Conservation (phyloP, 2,888 invertebrate genomes). For the Elmis aenea region DNA sequence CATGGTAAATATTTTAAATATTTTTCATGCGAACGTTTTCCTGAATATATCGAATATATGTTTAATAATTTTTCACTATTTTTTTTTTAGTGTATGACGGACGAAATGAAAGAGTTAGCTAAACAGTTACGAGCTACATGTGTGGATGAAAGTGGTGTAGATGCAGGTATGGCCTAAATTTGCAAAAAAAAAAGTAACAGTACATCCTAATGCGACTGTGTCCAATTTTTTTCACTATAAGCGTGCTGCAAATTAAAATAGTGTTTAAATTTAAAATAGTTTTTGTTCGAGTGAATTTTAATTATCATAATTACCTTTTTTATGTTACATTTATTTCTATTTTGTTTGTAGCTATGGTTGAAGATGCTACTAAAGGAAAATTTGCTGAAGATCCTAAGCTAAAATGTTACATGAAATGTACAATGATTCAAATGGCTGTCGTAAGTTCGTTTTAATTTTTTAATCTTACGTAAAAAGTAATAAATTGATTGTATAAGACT, state of each 20-base stretch:
- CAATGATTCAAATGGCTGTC: conserved; percentile 34
- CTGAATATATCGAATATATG: too few species aligned
- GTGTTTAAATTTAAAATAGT: background rate
- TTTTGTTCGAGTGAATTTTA: background rate
- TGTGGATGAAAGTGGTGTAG: conserved; percentile 40
- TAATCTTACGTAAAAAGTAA: too few species aligned
- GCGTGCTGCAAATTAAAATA: too few species aligned
- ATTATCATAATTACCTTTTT: background rate
- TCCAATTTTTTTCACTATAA: too few species aligned
- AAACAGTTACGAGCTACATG: conserved; percentile 42
- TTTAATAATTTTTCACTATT: background rate
- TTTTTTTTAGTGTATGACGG: conserved; percentile 21
- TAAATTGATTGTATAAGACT: too few species aligned
- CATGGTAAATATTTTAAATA: conserved; percentile 11
- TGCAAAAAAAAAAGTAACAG: too few species aligned
- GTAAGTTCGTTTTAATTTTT: conserved; percentile 28
- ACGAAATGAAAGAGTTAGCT: conserved; percentile 40
- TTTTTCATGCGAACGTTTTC: too few species aligned
- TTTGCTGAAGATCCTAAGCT: conserved; percentile 35
- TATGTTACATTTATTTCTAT: too few species aligned
- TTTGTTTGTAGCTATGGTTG: conserved; percentile 32
- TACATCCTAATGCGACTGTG: too few species aligned
- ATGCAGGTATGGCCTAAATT: too few species aligned
- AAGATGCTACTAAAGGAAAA: conserved; percentile 33
- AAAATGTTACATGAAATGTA: conserved; percentile 42